Base-by-base conservation (phyloP, 2,113 vertebrate species). In the Rhadina sibilatrix region DNA sequence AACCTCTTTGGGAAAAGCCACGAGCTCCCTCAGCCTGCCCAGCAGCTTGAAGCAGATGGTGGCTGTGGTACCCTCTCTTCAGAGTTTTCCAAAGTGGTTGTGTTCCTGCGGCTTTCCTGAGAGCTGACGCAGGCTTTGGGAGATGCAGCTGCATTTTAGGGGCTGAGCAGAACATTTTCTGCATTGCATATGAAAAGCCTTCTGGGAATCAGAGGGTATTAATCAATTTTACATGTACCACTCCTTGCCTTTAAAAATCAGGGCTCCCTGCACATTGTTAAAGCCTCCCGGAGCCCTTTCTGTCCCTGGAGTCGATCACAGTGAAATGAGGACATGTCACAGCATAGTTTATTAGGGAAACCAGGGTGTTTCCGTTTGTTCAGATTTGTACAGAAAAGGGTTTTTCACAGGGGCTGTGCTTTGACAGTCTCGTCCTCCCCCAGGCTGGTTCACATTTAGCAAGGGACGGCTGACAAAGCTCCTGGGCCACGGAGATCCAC, bases 401-500 rank as follows among this genome's bases (percentile, higher is more conserved):
- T 82, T 96, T 89, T 69, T 91, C 95, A 74, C n/a, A 50, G 71
- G 80, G 84, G 83, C 82, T 15, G 12, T 65, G 70, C 77, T 88
- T 90, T 93, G 92, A 90, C 82, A 92, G 42, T 60, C 87, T 63
- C 5, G 15, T 96, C 83, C 77, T 75, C 84, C 83, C 91, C 63
- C 57, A 52, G 92, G 87, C 96, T 94, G 77, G 70, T 87, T 90
- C 88, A 57, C 75, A 93, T 96, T 96, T 83, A 93, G 92, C 87
- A 47, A 93, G 79, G 83, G 93, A 87, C 50, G 86, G 83, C 96
- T 95, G 93, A 96, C 92, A 96, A 96, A 96, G 87, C 97, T 97
- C 83, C 74, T 90, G 95, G 89, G 90, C 96, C 90, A 93, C 12
- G 46, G 97, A 97, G 96, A 97, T 63, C 95, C 97, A 74, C 94